Evolutionary conservation across 2,113 vertebrate species (phyloP).

Genomic region (Rana temporaria): DNA sequence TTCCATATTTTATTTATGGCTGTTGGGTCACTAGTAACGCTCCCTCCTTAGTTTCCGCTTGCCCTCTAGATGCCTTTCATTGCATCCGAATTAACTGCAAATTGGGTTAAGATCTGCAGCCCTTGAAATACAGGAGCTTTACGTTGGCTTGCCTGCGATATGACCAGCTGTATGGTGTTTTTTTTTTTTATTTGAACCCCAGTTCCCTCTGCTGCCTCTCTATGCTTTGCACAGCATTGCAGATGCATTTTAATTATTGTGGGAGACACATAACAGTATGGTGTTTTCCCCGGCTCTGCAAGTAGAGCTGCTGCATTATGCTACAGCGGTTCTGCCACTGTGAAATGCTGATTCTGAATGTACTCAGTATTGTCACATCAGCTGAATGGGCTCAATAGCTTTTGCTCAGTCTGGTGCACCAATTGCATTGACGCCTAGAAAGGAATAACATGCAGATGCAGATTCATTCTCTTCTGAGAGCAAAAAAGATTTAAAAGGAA

Average conservation of each 20-base stretch:
- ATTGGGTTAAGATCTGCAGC: background rate
- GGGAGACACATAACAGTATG: background rate
- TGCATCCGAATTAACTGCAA: background rate
- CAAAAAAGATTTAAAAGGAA: too few relatives aligned
- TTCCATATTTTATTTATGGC: slow-evolving; percentile 13
- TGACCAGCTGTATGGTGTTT: too few relatives aligned
- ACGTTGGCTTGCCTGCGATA: too few relatives aligned
- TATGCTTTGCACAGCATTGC: slow-evolving; percentile 1
- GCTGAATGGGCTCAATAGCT: background rate
- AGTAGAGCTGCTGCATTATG: slow-evolving; percentile 44
- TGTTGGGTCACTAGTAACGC: background rate
- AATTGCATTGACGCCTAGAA: too few relatives aligned
- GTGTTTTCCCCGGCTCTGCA: background rate
- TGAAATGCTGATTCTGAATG: slow-evolving; percentile 8
- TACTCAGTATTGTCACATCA: background rate
- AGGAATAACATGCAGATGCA: too few relatives aligned
- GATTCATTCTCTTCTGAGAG: too few relatives aligned
- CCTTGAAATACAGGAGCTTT: too few relatives aligned
- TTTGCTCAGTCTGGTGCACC: background rate
- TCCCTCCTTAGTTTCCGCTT: background rate
- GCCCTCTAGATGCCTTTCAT: background rate
- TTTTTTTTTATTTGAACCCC: background rate
- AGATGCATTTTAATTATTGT: background rate
- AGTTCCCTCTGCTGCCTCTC: background rate
- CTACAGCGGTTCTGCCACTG: background rate